Evolutionary conservation across 1,140 invertebrate species (phyloP).

Genomic region (Heliconius nattereri): DNA sequence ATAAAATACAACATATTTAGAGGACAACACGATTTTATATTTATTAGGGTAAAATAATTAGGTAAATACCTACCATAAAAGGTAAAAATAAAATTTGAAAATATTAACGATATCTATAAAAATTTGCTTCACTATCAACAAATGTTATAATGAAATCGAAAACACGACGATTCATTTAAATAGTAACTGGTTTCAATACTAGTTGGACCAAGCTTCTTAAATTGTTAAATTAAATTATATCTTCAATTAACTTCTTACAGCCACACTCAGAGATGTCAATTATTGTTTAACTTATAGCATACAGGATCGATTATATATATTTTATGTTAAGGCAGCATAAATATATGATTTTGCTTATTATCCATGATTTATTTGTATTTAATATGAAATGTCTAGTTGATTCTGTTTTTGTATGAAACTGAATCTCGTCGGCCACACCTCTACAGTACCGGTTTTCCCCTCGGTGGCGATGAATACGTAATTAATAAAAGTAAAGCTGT

Average conservation of each 20-base stretch:
- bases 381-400: neutral
- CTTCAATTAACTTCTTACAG: constrained; percentile 32
- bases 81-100: constrained; percentile 19
- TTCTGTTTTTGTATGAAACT: neutral
- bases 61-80: too few relatives aligned
- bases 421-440: constrained; percentile 4
- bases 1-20: neutral
- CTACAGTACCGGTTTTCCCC: neutral
- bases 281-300: neutral
- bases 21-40: too few relatives aligned
- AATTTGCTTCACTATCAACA: constrained; percentile 16
- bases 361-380: neutral
- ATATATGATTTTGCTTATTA: neutral
- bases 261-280: constrained; percentile 33
- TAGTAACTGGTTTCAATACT: constrained; percentile 1
- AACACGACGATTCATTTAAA: neutral
- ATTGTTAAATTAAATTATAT: neutral
- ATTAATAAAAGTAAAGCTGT: neutral
- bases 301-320: neutral
- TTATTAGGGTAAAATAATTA: too few relatives aligned
- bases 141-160: constrained; percentile 2
- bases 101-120: constrained; percentile 25
- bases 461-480: neutral
- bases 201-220: neutral
- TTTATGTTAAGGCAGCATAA: neutral